A percentile compares a stretch with the other conserved stretches of the same genome.
Evolutionary conservation across 2,113 vertebrate species (phyloP).

Genomic region (Ammodytes dubius): DNA sequence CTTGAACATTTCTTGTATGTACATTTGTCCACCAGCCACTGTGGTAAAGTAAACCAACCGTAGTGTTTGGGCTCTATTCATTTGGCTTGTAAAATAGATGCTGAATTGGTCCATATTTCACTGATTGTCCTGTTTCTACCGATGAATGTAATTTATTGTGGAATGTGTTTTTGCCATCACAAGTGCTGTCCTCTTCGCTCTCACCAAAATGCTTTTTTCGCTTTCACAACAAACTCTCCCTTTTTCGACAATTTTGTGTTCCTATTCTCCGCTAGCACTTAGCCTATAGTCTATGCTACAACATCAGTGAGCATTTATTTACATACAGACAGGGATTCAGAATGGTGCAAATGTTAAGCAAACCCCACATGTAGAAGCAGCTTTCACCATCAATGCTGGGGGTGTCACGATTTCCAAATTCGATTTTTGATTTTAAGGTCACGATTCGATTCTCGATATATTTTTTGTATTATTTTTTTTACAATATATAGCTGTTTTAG

Average conservation of each 20-base stretch:
- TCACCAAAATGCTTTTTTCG: constrained; percentile 29
- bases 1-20: neutral
- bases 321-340: neutral
- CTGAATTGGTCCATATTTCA: constrained; percentile 5
- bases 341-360: constrained; percentile 14
- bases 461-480: too few relatives aligned
- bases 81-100: constrained; percentile 39
- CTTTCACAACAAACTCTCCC: neutral
- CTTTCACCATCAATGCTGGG: neutral
- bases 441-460: too few relatives aligned
- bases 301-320: constrained; percentile 40
- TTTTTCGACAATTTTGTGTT: neutral
- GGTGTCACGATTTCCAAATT: too few relatives aligned
- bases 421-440: too few relatives aligned
- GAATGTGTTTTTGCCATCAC: constrained; percentile 70
- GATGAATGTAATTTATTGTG: constrained; percentile 76
- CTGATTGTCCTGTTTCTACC: constrained; percentile 46
- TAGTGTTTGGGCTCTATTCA: constrained; percentile 7
- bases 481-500: too few relatives aligned
- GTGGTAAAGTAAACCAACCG: neutral
- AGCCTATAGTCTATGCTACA: neutral
- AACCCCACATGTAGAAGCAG: neutral
- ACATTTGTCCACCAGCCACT: constrained; percentile 21
- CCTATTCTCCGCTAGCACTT: constrained; percentile 24
- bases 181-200: constrained; percentile 45